Conservation (phyloP, 1,140 invertebrate genomes). For the Galleria mellonella region DNA sequence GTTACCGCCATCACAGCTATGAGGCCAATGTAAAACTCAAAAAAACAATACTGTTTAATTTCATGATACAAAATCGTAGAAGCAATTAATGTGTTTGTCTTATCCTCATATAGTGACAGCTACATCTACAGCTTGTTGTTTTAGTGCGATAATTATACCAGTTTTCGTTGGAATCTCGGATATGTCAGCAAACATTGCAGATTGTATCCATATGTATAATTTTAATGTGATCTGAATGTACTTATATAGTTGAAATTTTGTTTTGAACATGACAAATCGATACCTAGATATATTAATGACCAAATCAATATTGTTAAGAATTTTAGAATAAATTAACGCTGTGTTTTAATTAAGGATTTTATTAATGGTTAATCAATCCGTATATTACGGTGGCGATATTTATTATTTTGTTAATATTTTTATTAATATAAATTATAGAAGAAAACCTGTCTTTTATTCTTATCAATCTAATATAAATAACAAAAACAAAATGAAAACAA, state of each 20-base stretch:
- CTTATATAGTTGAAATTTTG: background rate
- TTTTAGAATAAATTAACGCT: constrained; percentile 8
- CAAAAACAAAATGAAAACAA: too few species aligned
- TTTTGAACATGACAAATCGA: constrained; percentile 26
- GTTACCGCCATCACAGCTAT: background rate
- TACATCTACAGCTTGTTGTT: too few species aligned
- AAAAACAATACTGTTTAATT: background rate
- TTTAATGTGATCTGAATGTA: background rate
- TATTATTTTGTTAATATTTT: constrained; percentile 49
- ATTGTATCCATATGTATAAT: too few species aligned
- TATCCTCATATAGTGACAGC: too few species aligned
- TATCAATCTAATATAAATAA: too few species aligned
- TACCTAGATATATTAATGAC: constrained; percentile 30
- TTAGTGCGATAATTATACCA: too few species aligned
- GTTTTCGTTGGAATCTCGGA: too few species aligned
- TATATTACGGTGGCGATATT: constrained; percentile 63
- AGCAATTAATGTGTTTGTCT: too few species aligned
- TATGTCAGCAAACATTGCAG: too few species aligned
- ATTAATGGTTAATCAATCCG: constrained; percentile 35
- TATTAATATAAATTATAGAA: constrained; percentile 30
- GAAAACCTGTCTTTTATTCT: constrained; percentile 17
- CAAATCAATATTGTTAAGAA: constrained; percentile 32
- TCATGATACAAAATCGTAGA: too few species aligned
- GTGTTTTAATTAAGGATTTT: constrained; percentile 6
- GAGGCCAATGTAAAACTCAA: background rate